Evolutionary conservation across 2,888 invertebrate species (phyloP), one percentile per base, ranked within the genome.

Genomic region (Melipona beecheii): DNA sequence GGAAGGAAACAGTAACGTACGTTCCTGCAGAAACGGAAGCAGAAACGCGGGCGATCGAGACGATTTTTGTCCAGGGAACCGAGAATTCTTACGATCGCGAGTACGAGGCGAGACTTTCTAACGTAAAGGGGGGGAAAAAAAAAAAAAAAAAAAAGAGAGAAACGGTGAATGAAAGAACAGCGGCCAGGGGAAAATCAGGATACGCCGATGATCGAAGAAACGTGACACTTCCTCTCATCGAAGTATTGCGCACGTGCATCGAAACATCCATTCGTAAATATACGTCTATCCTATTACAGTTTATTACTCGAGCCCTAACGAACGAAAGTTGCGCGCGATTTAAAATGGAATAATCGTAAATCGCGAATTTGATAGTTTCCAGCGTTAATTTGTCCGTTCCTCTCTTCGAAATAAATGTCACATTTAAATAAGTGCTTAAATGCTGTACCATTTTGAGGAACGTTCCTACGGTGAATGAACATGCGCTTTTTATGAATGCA

Each of bases 1-100:
- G n/a, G 24, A 60, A 78, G 66, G 54, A 52, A 80, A 82, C 74
- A 27, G 74, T 70, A 70, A 65, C 69, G 74, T 64, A 24, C 64
- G 62, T 24, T 68, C n/a, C 49, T 56, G 62, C 58, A 64, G 70
- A 65, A 79, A 60, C 56, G 72, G 43, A 31, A 19, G 62, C 62
- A 43, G 52, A 31, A 56, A 43, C 62, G 19, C 62, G 52, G 17
- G 19, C 15, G n/a, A n/a, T 19, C 19, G 79, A 19, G 50, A 6
- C 36, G 36, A 36, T 36, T 36, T 36, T 36, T 36, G 9, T 9
- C 36, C 21, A 0, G 3, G 31, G 31, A 31, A 31, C 31, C 31
- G 31, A 31, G 31, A 31, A 31, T 31, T 31, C 31, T 31, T 31
- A 31, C 11, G 36, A 13, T 24, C 58, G 19, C 11, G 19, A 36